Base-by-base conservation (phyloP, 2,113 vertebrate genomes). In the Edolisoma coerulescens region DNA sequence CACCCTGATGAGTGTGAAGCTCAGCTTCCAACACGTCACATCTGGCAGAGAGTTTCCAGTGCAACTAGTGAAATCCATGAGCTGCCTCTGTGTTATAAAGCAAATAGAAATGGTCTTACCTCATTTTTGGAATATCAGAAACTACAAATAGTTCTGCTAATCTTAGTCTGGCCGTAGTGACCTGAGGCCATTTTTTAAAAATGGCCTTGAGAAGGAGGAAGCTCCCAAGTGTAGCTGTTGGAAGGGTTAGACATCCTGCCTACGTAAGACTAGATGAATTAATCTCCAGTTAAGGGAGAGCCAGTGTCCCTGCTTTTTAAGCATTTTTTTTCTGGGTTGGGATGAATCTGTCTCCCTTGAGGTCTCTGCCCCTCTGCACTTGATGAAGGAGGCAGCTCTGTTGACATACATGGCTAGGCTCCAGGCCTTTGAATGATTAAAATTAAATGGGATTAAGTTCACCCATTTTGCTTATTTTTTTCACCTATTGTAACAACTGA, bases 251-350 rank as follows among this genome's bases (percentile, higher is more conserved):
- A 84, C 47, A 59, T 35, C 16, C 49, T 84, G 63, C 32, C 59
- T 37, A 10, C 0, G 0, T 61, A 41, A 50, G 0, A 59, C 30
- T 35, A 52, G 24, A 74, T 65, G 33, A 75, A 78, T 50, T 47
- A 49, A 6, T 39, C 27, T 80, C 8, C 39, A n/a, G 19, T 21
- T 85, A 26, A 71, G n/a, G 26, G 28, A 79, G 7, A 53, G 33
- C 3, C 16, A 54, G 10, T 15, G 33, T 74, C 33, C 2, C 7
- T 68, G 41, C 6, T 54, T 93, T 70, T 81, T 28, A 88, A 81
- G 35, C 24, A 7, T 50, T 86, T 90, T 69, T 69, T 61, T 84
- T 39, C 47, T 70, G 45, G 7, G 6, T 54, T 65, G 13, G 7
- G 27, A 60, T 67, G 10, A 52, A 16, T 41, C 19, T 42, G 21